Evolutionary conservation across 2,888 invertebrate genomes (phyloP).

Genomic region (Mycalesis mineus): DNA sequence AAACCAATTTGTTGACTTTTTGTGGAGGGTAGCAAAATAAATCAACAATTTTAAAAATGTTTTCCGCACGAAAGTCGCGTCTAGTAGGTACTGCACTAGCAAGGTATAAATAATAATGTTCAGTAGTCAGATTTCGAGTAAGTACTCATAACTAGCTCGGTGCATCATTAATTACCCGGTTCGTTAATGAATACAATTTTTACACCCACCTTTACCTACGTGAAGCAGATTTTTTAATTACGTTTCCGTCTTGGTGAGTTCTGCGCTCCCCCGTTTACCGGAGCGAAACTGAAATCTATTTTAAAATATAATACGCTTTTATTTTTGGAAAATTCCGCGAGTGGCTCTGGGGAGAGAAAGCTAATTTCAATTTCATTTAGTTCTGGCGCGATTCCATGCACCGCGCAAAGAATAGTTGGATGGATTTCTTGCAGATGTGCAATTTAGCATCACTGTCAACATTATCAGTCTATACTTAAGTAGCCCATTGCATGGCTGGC

Average conservation of each 20-base stretch:
- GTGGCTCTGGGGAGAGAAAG: constrained; percentile 73
- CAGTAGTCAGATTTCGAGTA: constrained; percentile 1
- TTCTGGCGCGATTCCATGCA: constrained; percentile 77
- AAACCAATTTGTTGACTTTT: too few relatives aligned
- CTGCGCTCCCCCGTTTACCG: constrained; percentile 48
- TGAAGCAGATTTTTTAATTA: constrained; percentile 29
- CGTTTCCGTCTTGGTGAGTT: constrained; percentile 37
- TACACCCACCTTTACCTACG: constrained; percentile 19
- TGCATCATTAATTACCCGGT: constrained; percentile 10
- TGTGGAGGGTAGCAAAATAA: too few relatives aligned
- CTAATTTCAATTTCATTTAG: constrained; percentile 79
- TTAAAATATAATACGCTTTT: constrained; percentile 77
- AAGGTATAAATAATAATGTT: background rate
- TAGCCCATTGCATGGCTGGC: too few relatives aligned
- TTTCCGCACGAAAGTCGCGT: too few relatives aligned
- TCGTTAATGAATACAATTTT: constrained; percentile 13
- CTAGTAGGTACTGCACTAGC: too few relatives aligned
- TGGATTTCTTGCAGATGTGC: constrained; percentile 15
- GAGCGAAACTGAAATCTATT: constrained; percentile 62
- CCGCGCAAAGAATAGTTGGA: constrained; percentile 48
- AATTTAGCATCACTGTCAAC: too few relatives aligned
- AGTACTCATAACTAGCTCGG: background rate
- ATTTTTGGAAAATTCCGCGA: constrained; percentile 73
- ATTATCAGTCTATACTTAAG: too few relatives aligned
- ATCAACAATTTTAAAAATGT: too few relatives aligned